Evolutionary conservation across 2,888 invertebrate species (phyloP), one percentile per base, ranked within the genome.

Genomic region (Leucozona laternaria): DNA sequence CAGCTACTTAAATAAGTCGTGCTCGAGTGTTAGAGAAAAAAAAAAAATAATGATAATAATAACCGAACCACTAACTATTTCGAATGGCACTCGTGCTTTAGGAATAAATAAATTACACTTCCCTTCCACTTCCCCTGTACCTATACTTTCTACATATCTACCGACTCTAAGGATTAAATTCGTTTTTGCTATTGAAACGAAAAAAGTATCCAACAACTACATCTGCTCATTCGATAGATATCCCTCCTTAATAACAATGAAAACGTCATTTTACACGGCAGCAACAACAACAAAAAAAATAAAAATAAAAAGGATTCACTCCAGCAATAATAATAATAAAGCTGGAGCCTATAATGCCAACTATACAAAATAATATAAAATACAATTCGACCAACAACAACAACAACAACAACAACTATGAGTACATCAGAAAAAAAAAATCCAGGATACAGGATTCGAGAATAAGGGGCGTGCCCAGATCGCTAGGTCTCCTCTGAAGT

Each of bases 401-500:
- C 50, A 70, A 70, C 15, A 31, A 25, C 17, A 50, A 15, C 22
- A 58, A 7, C n/a, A 31, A 31, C 31, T 4, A 31, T 31, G n/a
- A n/a, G n/a, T n/a, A n/a, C n/a, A 31, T 8, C 31, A 31, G 8
- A 31, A 31, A 31, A 31, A 7, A 58, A 58, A 53, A 48, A 64
- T 60, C 40, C 58, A 77, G 68, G 85, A 85, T 71, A 77, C 72
- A 20, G 78, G 64, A 79, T 64, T 86, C 79, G 75, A 64, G 73
- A 86, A 86, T 82, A 86, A 79, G 86, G 86, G 86, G 86, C 86
- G 86, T 86, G 82, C 71, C 86, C 71, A 82, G 50, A 64, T 68
- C 17, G 76, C 70, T 53, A 13, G 53, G 68, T 53, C 37, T 75
- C 7, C 7, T 31, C 43, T 86, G 64, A 78, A 85, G 82, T 82